Percentiles rank a stretch among this genome's conserved stretches.
Conservation (phyloP, 1,140 invertebrate genomes). For the Anadara kagoshimensis region DNA sequence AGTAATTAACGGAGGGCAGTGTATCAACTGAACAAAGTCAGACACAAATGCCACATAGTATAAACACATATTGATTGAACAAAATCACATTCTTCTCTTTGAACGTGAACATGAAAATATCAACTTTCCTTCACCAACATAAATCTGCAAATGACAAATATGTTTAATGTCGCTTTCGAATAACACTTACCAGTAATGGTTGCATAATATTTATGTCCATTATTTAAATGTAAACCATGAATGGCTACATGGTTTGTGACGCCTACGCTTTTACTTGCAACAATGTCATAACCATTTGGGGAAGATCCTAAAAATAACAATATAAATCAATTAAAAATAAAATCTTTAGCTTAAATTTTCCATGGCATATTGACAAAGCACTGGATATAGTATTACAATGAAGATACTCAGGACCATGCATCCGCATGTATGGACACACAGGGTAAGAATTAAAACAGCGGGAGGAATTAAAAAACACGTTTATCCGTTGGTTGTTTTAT, state of each 20-base stretch:
- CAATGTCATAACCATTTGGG: slow-evolving; percentile 42
- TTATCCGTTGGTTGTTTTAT: too few species aligned
- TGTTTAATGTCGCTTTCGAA: neutral
- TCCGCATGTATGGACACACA: too few species aligned
- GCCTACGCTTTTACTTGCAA: slow-evolving; percentile 41
- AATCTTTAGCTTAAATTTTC: neutral
- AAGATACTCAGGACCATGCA: too few species aligned
- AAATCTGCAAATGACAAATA: slow-evolving; percentile 29
- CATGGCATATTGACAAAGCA: neutral
- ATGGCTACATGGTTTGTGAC: slow-evolving; percentile 43
- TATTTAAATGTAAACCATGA: slow-evolving; percentile 39
- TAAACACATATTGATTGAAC: slow-evolving; percentile 33
- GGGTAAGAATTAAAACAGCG: too few species aligned
- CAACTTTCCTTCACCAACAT: too few species aligned
- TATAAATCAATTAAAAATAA: neutral
- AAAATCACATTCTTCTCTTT: slow-evolving; percentile 44
- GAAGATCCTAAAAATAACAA: slow-evolving; percentile 36
- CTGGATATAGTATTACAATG: neutral
- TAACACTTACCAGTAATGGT: slow-evolving; percentile 41
- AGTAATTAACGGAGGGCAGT: too few species aligned
- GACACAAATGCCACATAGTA: neutral
- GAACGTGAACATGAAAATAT: slow-evolving; percentile 35
- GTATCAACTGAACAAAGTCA: neutral
- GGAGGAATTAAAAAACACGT: too few species aligned
- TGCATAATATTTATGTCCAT: slow-evolving; percentile 47